Base-by-base conservation (phyloP, 1,140 invertebrate species). In the Drosophila azteca region DNA sequence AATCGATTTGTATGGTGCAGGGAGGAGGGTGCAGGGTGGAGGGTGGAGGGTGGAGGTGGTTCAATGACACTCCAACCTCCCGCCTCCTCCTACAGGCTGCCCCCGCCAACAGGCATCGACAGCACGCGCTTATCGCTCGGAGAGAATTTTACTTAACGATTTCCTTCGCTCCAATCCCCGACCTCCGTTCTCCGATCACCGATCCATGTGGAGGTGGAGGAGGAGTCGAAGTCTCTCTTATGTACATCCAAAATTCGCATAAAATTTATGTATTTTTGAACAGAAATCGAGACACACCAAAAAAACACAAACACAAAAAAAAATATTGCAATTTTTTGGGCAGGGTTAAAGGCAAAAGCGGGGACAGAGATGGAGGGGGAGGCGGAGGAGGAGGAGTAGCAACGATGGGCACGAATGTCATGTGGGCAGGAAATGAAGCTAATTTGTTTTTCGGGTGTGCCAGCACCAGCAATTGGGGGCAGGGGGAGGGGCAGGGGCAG, bases 371-470 rank as follows among this genome's bases (percentile, higher is more conserved):
- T 1, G 7, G 29, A 6, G 29, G 0, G 29, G 29, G 29, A 0
- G 0, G 0, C 0, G 24, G 35, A 3, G 9, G 9, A 1, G 35
- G 3, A 11, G 9, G 9, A 1, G 35, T 0, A 11, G 11, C 31
- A 35, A 35, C 31, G 31, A 35, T 78, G 72, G 60, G 77, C 39
- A 26, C 35, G 35, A 39, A 39, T 78, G 81, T 70, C 83, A 83
- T 79, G 76, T 77, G 79, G 67, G 75, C 83, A 87, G 83, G 83
- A 87, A 87, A 87, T 87, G 79, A 87, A 83, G 70, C 83, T 87
- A 88, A 87, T 87, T 87, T 87, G 83, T 61, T 83, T 79, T 75
- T 64, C 83, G 83, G 83, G 82, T 64, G 82, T 75, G 82, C 61
- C 81, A n/a, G n/a, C n/a, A 71, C 62, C 51, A 63, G 20, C 43